Conservation (phyloP, 2,113 vertebrate species). For the Neogobius melanostomus region DNA sequence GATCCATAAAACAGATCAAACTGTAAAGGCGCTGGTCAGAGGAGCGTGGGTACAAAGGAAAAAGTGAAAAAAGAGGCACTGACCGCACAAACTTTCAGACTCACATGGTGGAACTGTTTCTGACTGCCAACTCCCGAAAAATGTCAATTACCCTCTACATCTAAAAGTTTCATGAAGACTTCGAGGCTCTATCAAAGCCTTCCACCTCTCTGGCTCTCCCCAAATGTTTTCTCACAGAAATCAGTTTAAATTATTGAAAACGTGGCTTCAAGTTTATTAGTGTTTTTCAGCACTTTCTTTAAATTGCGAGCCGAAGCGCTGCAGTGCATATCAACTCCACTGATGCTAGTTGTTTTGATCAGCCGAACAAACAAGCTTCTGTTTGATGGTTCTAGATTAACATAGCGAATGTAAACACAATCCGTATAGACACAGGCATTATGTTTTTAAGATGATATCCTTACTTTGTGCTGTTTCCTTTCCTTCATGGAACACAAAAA, state of each 20-base stretch:
- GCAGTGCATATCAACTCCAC: slow-evolving; percentile 55
- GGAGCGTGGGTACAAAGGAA: slow-evolving; percentile 1
- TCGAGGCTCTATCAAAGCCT: slow-evolving; percentile 71
- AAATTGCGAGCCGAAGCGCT: slow-evolving; percentile 44
- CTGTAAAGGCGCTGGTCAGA: slow-evolving; percentile 34
- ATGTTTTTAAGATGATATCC: background rate
- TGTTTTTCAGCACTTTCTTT: slow-evolving; percentile 64
- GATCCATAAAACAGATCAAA: slow-evolving; percentile 64
- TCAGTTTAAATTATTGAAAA: slow-evolving; percentile 72
- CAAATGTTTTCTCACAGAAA: slow-evolving; percentile 66
- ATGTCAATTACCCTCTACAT: slow-evolving; percentile 69
- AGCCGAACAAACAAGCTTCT: background rate
- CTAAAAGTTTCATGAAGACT: slow-evolving; percentile 77
- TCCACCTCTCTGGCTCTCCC: slow-evolving; percentile 55
- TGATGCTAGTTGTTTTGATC: slow-evolving; percentile 49
- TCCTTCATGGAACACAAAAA: background rate
- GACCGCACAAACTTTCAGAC: slow-evolving; percentile 59
- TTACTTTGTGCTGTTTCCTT: background rate
- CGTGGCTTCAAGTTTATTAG: slow-evolving; percentile 63
- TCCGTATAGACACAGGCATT: background rate
- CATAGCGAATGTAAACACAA: background rate
- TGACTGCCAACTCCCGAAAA: slow-evolving; percentile 71
- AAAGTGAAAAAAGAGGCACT: slow-evolving; percentile 29
- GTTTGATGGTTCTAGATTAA: background rate
- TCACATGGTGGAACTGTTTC: slow-evolving; percentile 57